Evolutionary conservation across 2,797 vertebrate genomes (phyloP).

Genomic region (Amniataba percoides): DNA sequence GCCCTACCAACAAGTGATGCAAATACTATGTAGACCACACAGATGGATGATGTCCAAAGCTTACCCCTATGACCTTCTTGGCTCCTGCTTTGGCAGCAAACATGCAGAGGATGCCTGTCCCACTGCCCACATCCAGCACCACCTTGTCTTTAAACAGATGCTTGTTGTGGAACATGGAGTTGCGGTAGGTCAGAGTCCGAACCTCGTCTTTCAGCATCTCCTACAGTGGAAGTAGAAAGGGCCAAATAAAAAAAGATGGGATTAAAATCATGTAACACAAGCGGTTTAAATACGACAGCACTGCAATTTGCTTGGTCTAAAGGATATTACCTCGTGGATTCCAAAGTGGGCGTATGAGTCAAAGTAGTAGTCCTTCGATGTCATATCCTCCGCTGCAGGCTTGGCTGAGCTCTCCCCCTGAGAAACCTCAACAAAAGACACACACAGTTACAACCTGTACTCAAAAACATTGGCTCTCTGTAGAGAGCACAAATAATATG

Average conservation of each 20-base stretch:
- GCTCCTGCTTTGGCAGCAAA: conserved; percentile 96
- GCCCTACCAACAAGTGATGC: background rate
- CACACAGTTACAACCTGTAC: conserved; percentile 39
- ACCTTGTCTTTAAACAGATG: conserved; percentile 97
- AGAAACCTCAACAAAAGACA: conserved; percentile 85
- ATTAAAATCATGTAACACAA: background rate
- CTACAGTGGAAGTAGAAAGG: conserved; percentile 63
- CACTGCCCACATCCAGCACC: conserved; percentile 94
- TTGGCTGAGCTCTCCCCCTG: conserved; percentile 91
- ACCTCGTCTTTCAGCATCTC: conserved; percentile 98
- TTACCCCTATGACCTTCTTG: conserved; percentile 93
- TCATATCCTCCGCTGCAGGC: conserved; percentile 95
- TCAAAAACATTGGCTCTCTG: too few species aligned
- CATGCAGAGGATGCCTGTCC: conserved; percentile 97
- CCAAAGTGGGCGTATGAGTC: conserved; percentile 97
- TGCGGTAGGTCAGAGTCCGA: conserved; percentile 94
- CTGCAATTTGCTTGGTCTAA: background rate
- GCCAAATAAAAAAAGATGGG: background rate
- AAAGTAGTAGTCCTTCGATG: conserved; percentile 96
- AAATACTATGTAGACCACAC: background rate
- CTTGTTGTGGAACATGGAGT: conserved; percentile 98
- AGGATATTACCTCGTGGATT: conserved; percentile 90
- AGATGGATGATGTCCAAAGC: conserved; percentile 35
- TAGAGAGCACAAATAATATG: too few species aligned
- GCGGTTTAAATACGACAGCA: background rate